Evolutionary conservation across 2,888 invertebrate species (phyloP), one percentile per base, ranked within the genome.

Genomic region (Pristionchus japonicus): DNA sequence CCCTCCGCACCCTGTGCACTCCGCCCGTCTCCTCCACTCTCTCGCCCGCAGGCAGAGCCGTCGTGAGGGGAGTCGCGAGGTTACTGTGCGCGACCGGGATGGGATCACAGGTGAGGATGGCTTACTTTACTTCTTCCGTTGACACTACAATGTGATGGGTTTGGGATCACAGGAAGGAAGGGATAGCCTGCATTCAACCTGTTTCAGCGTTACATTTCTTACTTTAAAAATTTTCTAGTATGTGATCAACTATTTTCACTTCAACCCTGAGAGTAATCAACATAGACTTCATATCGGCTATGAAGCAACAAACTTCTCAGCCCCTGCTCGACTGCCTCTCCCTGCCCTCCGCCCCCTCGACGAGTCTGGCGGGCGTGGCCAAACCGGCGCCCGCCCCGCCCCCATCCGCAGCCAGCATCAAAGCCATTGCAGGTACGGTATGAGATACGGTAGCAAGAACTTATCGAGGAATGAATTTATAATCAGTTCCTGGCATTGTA

Each of bases 361-460:
- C 37, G 37, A 70, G 27, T 31, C 47, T 80, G 47, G 27, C 47
- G 3, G 47, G 31, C 11, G 47, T 80, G 80, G 47, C 2, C 34
- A 31, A 7, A 20, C 7, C 52, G 27, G 27, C 47, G n/a, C 34
- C 49, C 34, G 7, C 1, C 9, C 52, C 52, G 27, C 82, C 82
- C 27, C 52, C 82, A n/a, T 27, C 82, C 34, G 52, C 40, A n/a
- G 77, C 82, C 1, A 52, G 52, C 11, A 49, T 83, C 6, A 13
- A 52, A 52, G 52, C 82, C 34, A 83, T 83, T 52, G 82, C 82
- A 83, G 82, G 82, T 83, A 52, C 34, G 31, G 37, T 37, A 34
- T 13, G 23, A 6, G 20, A 37, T 3, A 67, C n/a, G 15, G 31
- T 27, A 31, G 7, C 15, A 34, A 9, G 23, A 34, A 34, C 6